A percentile compares a stretch with the other conserved stretches of the same genome.
Conservation (phyloP, 2,113 vertebrate genomes). For the Pygoscelis adeliae region DNA sequence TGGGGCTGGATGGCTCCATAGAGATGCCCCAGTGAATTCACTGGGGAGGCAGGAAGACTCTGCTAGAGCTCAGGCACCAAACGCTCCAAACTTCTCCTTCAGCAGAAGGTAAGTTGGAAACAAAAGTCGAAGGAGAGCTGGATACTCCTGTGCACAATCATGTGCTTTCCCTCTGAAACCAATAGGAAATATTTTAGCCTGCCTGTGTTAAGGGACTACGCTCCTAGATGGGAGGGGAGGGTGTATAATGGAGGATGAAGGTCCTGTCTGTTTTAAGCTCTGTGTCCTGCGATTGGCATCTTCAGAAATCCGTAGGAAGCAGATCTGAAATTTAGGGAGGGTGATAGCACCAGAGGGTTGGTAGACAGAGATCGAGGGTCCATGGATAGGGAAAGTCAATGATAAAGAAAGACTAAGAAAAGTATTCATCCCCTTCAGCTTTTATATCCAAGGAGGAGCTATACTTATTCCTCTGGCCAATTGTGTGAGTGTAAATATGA, state of each 20-base stretch:
- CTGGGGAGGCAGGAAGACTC: not conserved
- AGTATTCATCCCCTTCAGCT: not conserved
- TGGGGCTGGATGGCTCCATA: not conserved
- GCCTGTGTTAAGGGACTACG: accelerated
- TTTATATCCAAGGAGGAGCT: not conserved
- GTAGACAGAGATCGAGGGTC: not conserved
- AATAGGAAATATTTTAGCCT: not conserved
- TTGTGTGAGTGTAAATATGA: not conserved
- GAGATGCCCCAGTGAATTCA: not conserved
- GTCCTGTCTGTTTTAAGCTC: not conserved
- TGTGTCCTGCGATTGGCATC: not conserved
- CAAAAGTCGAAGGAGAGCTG: not conserved
- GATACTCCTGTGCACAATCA: not conserved
- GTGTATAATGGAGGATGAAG: not conserved
- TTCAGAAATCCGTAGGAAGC: not conserved
- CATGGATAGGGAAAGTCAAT: not conserved
- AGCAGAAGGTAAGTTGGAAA: not conserved
- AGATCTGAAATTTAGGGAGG: not conserved
- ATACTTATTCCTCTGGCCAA: not conserved
- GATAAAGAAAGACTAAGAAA: not conserved
- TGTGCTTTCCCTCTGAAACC: not conserved
- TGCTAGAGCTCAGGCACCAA: not conserved
- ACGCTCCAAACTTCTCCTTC: not conserved
- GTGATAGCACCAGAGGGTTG: not conserved
- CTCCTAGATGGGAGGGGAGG: not conserved